phyloP scores from a whole-genome alignment of 2,113 vertebrate genomes.

The Falco punctatus region DNA sequence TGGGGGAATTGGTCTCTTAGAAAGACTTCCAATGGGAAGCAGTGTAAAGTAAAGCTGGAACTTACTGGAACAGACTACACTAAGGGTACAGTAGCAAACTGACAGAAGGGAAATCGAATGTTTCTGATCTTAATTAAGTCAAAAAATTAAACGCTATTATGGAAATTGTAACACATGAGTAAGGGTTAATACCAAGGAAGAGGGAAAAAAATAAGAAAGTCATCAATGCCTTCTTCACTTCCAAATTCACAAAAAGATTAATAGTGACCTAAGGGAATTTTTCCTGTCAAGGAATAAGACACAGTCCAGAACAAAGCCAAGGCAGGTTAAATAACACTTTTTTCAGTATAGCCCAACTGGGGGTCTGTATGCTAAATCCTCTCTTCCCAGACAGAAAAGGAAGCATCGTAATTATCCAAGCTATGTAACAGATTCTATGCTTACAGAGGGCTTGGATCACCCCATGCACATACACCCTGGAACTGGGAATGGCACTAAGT shows the following conservation, averaged over 20 bases:
- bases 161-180: background rate
- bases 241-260: conserved; percentile 2
- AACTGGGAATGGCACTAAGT: background rate
- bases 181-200: background rate
- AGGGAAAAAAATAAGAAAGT: background rate
- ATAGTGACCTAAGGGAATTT: background rate
- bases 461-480: background rate
- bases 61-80: background rate
- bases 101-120: background rate
- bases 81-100: background rate
- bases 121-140: background rate
- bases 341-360: background rate
- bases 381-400: background rate
- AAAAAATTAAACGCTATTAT: background rate
- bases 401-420: background rate
- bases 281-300: background rate
- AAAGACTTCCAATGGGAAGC: background rate
- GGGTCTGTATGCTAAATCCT: background rate
- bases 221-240: background rate
- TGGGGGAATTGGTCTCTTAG: background rate
- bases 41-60: background rate
- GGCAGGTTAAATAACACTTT: background rate
- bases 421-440: background rate
- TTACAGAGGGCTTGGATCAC: background rate
- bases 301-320: background rate